Percentiles rank a stretch among this genome's conserved stretches.
These are phyloP conservation scores for Marmota monax DNA, from an alignment of 2,113 vertebrate species.

Conservation along the genomic window DNA sequence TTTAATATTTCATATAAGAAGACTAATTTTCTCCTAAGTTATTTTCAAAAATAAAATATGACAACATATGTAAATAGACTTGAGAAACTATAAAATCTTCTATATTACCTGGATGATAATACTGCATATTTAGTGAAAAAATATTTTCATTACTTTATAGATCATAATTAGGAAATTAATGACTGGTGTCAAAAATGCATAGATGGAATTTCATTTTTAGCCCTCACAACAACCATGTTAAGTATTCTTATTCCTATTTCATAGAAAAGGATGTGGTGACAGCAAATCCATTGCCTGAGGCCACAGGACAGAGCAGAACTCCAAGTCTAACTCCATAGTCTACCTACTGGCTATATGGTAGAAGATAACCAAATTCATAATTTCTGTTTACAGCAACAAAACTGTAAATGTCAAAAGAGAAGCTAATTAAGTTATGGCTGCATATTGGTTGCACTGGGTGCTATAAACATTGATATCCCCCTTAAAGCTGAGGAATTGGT, in stretches of 20 bases:
- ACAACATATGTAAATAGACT: background rate
- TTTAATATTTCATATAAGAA: conserved; percentile 1
- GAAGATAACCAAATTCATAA: too few species aligned
- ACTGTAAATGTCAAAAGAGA: too few species aligned
- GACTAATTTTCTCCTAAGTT: background rate
- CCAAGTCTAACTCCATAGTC: background rate
- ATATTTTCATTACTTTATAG: background rate
- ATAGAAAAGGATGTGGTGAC: background rate
- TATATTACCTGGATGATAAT: background rate
- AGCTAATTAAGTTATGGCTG: too few species aligned
- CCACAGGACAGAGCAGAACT: background rate
- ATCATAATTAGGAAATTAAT: background rate
- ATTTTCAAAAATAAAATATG: conserved; percentile 12
- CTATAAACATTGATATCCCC: too few species aligned
- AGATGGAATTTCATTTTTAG: background rate
- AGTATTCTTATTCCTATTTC: background rate
- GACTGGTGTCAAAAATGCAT: background rate
- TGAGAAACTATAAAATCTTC: background rate
- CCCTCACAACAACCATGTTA: background rate
- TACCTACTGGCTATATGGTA: too few species aligned
- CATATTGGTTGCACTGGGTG: too few species aligned
- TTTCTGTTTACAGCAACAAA: too few species aligned
- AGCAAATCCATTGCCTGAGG: background rate
- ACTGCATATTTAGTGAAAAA: background rate
- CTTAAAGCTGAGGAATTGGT: too few species aligned